Evolutionary conservation across 2,888 invertebrate species (phyloP).

Genomic region (Rotaria macrura): DNA sequence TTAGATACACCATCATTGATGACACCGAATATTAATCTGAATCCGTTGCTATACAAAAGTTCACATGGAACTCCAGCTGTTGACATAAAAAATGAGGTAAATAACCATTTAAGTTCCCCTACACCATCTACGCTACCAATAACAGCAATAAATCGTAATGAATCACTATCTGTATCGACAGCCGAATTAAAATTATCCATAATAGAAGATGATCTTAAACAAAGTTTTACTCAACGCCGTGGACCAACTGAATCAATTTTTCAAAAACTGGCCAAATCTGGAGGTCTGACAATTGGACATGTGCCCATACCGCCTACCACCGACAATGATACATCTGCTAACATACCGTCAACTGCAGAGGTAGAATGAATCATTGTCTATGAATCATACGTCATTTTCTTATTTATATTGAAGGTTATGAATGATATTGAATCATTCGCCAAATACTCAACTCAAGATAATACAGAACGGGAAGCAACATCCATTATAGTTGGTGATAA

Average conservation of each 20-base stretch:
- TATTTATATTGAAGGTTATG: no score
- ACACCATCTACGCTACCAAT: not conserved
- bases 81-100: not conserved
- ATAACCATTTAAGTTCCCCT: not conserved
- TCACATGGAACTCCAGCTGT: not conserved
- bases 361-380: not conserved
- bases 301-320: no score
- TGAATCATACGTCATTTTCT: no score
- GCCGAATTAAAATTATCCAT: not conserved
- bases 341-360: not conserved
- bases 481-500: not conserved
- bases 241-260: not conserved
- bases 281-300: no score
- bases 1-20: not conserved
- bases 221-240: not conserved
- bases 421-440: no score
- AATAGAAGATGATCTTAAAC: slow-evolving; percentile 1
- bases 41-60: not conserved
- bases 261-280: not conserved
- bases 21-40: not conserved
- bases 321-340: not conserved
- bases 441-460: no score
- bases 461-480: not conserved
- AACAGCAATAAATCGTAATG: not conserved
- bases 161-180: not conserved